Conservation (phyloP, 2,797 vertebrate species). For the Myotis daubentonii region DNA sequence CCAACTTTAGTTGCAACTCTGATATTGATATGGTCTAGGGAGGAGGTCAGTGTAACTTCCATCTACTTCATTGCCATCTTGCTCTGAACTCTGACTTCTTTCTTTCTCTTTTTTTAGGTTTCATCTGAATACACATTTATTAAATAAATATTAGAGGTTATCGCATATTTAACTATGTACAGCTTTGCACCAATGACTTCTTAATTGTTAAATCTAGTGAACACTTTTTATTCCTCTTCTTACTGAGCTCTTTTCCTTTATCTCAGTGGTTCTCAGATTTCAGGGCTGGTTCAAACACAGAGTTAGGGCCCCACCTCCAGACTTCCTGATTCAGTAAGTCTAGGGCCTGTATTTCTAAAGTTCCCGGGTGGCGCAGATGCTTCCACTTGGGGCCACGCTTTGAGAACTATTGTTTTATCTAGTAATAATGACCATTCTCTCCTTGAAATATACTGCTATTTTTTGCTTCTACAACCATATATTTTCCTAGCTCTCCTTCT, state of each 20-base stretch:
- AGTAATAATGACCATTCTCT: not conserved
- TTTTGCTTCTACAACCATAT: not conserved
- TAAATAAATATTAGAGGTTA: constrained; percentile 99
- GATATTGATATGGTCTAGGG: not conserved
- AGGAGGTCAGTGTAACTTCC: not conserved
- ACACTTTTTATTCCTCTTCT: not conserved
- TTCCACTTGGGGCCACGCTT: not conserved
- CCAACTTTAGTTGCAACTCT: not conserved
- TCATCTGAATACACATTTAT: constrained; percentile 99
- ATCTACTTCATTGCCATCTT: not conserved
- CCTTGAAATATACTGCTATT: not conserved
- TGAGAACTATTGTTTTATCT: not conserved
- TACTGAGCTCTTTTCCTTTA: constrained; percentile 11
- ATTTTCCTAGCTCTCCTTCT: not conserved
- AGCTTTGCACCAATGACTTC: constrained; percentile 90
- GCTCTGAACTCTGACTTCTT: not conserved
- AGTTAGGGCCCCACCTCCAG: not conserved
- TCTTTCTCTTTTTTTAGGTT: constrained; percentile 82
- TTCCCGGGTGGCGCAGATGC: not conserved
- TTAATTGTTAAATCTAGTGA: not conserved
- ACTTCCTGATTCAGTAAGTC: not conserved
- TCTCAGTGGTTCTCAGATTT: not conserved
- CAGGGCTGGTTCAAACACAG: not conserved
- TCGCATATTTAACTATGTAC: constrained; percentile 99
- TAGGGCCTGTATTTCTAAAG: not conserved